Evolutionary conservation across 2,113 vertebrate species (phyloP).

Genomic region (Nematolebias whitei): DNA sequence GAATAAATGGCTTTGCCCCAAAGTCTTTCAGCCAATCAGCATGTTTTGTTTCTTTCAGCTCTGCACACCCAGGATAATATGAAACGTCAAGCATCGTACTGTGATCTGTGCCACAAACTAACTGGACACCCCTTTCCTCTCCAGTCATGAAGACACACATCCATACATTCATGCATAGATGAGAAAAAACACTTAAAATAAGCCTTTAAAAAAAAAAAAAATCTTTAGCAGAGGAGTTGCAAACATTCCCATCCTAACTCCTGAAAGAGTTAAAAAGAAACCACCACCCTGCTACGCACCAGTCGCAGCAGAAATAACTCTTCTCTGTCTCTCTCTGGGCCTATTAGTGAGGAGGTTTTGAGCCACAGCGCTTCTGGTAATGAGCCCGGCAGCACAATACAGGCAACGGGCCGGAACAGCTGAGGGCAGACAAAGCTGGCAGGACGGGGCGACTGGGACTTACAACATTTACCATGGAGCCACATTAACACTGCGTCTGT

Average conservation of each 20-base stretch:
- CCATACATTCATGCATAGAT: background rate
- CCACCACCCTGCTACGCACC: constrained; percentile 54
- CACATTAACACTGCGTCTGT: constrained; percentile 39
- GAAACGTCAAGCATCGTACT: too few species aligned
- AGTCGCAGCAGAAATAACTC: constrained; percentile 63
- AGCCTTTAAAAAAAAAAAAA: background rate
- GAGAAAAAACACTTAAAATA: too few species aligned
- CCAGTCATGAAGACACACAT: background rate
- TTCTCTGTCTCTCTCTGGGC: constrained; percentile 64
- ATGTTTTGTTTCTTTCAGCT: too few species aligned
- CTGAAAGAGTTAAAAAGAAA: constrained; percentile 60
- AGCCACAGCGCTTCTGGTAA: constrained; percentile 79
- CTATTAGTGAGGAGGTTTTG: constrained; percentile 77
- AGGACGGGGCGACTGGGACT: constrained; percentile 68
- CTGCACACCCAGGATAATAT: too few species aligned
- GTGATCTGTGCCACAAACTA: too few species aligned
- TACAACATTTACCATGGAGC: constrained; percentile 74
- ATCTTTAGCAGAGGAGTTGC: constrained; percentile 2
- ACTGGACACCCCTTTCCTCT: background rate
- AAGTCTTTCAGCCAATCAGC: too few species aligned
- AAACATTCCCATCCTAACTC: constrained; percentile 55
- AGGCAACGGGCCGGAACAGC: constrained; percentile 82
- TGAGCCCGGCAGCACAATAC: constrained; percentile 84
- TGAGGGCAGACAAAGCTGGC: constrained; percentile 81
- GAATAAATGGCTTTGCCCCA: too few species aligned